Percentiles rank a stretch among this genome's conserved stretches.
These are phyloP conservation scores for Metellina segmentata DNA, from an alignment of 2,888 invertebrate species.

Conservation along the genomic window DNA sequence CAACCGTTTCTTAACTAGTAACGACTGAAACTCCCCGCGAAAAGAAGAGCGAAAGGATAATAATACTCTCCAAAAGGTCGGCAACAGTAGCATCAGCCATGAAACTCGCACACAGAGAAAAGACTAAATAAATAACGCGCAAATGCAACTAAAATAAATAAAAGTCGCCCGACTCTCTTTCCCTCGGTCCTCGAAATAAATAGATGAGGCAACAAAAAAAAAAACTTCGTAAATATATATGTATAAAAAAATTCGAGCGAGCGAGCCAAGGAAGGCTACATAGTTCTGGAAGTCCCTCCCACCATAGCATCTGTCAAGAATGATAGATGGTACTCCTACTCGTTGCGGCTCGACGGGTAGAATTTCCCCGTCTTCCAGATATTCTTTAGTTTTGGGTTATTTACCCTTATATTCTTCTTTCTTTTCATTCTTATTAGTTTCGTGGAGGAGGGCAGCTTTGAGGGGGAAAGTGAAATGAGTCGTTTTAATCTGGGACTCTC, in stretches of 20 bases:
- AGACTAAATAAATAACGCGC: conserved; percentile 63
- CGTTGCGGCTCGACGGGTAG: conserved; percentile 60
- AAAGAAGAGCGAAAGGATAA: conserved; percentile 11
- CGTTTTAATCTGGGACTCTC: conserved; percentile 38
- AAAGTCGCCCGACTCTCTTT: conserved; percentile 22
- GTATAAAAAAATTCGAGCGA: neutral
- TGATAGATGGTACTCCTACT: conserved; percentile 70
- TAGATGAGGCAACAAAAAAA: conserved; percentile 33
- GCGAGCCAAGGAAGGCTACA: conserved; percentile 44
- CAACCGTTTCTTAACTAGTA: too few species aligned
- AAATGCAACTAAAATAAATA: conserved; percentile 58
- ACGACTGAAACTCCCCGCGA: too few species aligned
- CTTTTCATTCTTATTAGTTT: conserved; percentile 44
- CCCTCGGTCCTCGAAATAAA: conserved; percentile 38
- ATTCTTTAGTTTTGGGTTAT: conserved; percentile 62
- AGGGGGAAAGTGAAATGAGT: conserved; percentile 33
- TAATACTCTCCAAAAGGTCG: neutral
- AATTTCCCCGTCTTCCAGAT: conserved; percentile 54
- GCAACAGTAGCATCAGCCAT: too few species aligned
- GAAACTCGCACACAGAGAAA: neutral
- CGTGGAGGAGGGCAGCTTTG: neutral
- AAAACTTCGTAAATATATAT: conserved; percentile 22
- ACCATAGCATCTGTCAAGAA: conserved; percentile 58
- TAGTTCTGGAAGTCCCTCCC: conserved; percentile 55
- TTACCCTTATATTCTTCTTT: conserved; percentile 35